Base-by-base conservation (phyloP, 2,888 invertebrate species). In the Drosophila paracracens region DNA sequence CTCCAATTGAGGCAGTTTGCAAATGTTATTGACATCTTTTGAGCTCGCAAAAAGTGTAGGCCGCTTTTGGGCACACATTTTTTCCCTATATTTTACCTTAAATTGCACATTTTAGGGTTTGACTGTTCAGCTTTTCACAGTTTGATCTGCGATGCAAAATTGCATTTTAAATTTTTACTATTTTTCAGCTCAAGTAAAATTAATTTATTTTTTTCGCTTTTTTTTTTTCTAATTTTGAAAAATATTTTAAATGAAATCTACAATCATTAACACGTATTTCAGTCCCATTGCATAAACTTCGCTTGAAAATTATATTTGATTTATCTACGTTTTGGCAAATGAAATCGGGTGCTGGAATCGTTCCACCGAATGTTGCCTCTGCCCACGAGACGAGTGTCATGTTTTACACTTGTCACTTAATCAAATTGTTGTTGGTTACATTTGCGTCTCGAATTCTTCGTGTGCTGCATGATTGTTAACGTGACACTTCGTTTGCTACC, bases 391-490 rank as follows among this genome's bases (percentile, higher is more conserved):
- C 78, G 61, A 63, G 68, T 78, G 79, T 78, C 78, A 78, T 78
- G 78, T 78, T 78, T 60, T 65, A 79, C 78, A 78, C 74, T 79
- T 78, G 79, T 78, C 78, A 71, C 78, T 79, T 74, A 78, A 78
- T 78, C 79, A 79, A 78, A 71, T 78, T 71, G 59, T 65, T 78
- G 70, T 74, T 57, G 38, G 40, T 58, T 74, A 56, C 70, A 67
- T 56, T 56, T 27, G 27, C n/a, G 8, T 36, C 58, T 38, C 56
- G 35, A 52, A 52, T 60, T 56, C 69, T n/a, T 13, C 18, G 25
- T 31, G 46, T 31, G 67, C 43, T 54, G 50, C 56, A 66, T 38
- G 54, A 38, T 36, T 70, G 76, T 62, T 31, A 40, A 56, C 38
- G 51, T 46, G 18, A 33, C 62, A 67, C 52, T 70, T 70, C 46